Conservation (phyloP, 2,888 invertebrate genomes). For the Invenusta paracnida region DNA sequence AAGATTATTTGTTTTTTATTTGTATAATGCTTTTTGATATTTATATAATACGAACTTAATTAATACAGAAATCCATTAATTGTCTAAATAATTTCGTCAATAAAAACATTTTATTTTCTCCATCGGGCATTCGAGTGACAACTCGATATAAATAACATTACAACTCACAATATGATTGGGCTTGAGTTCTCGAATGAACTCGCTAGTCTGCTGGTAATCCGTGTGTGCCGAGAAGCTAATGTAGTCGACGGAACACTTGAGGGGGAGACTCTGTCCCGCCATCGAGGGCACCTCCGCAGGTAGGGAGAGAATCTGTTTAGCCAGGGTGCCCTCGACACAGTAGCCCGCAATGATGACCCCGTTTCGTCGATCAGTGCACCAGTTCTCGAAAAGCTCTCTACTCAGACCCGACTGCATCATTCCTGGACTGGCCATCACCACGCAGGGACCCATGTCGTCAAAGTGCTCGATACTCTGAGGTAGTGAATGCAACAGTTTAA, state of each 20-base stretch:
- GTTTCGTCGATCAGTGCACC: constrained; percentile 97
- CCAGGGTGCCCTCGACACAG: constrained; percentile 65
- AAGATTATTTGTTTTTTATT: too few species aligned
- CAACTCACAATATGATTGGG: constrained; percentile 82
- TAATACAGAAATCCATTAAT: too few species aligned
- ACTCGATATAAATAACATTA: too few species aligned
- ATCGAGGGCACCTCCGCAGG: constrained; percentile 93
- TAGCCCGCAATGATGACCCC: constrained; percentile 94
- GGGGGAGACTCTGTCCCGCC: constrained; percentile 86
- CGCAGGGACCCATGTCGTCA: constrained; percentile 97
- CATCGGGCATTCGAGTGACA: too few species aligned
- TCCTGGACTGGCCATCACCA: constrained; percentile 98
- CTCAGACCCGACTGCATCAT: constrained; percentile 99
- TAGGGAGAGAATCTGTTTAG: constrained; percentile 76
- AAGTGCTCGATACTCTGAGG: constrained; percentile 97
- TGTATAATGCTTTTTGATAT: too few species aligned
- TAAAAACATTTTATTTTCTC: too few species aligned
- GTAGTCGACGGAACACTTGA: constrained; percentile 96
- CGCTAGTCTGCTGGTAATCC: constrained; percentile 92
- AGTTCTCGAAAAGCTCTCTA: constrained; percentile 90
- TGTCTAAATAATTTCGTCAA: too few species aligned
- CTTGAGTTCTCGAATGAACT: constrained; percentile 85
- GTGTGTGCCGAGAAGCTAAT: constrained; percentile 99
- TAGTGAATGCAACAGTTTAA: too few species aligned
- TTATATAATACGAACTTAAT: too few species aligned